Base-by-base conservation (phyloP, 2,888 invertebrate genomes). In the Dolomedes plantarius region DNA sequence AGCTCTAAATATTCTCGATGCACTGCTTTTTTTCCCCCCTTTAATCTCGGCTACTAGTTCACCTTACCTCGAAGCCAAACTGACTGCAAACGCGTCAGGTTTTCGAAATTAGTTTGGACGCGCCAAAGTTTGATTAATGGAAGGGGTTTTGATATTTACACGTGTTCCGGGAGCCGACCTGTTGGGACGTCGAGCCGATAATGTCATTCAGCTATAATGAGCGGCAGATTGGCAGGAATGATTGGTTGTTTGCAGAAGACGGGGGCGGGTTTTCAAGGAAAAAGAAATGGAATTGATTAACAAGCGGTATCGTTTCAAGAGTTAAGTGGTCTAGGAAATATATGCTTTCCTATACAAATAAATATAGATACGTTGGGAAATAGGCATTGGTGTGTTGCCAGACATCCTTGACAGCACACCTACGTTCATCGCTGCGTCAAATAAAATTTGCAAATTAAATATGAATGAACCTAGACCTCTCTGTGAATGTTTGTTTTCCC, bases 321-420 rank as follows among this genome's bases (percentile, higher is more conserved):
- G 23, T 46, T 46, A 9, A 46, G 11, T 46, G 46, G n/a, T 9
- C 19, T 3, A 5, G 16, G 46, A 56, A 23, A 23, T 5, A 56
- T 56, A 56, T 56, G 56, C 5, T 36, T n/a, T n/a, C n/a, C n/a
- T n/a, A n/a, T n/a, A n/a, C n/a, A n/a, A n/a, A n/a, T n/a, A n/a
- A n/a, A 9, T 7, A 36, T 36, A 36, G 36, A 6, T 23, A 23
- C 5, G 16, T 56, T 56, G 56, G 23, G 56, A 19, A 56, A 56
- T 23, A 23, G 56, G 5, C 23, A 23, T 6, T 1, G n/a, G 23
- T 23, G 23, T 23, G 11, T 23, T 23, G 23, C n/a, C 56, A 56
- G 56, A 56, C 56, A 56, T 56, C 56, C 56, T 56, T 56, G 56
- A 11, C 16, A 23, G 1, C 16, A 56, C 56, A 56, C 56, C 56